Base-by-base conservation (phyloP, 1,140 invertebrate species). In the Pectinophora gossypiella region DNA sequence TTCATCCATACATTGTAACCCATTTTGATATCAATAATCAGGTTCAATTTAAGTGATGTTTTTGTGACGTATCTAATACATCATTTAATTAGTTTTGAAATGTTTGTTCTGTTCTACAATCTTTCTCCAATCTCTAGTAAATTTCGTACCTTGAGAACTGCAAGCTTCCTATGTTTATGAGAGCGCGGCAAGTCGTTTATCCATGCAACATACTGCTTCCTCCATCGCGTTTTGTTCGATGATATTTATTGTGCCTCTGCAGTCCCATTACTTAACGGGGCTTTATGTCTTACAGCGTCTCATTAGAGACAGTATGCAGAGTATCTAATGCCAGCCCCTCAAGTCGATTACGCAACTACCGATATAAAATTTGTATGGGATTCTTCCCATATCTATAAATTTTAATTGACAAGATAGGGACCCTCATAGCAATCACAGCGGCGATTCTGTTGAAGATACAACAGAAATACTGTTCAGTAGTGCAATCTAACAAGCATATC, bases 181-280 rank as follows among this genome's bases (percentile, higher is more conserved):
- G 64, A 56, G 53, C 64, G 52, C 48, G 19, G 46, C 40, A 23
- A 48, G 61, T 54, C 62, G 68, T 84, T 79, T 81, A 82, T 82
- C 80, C 80, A 73, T 74, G 68, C 80, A 76, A 81, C 57, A 53
- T 74, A 76, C 68, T 70, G 64, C 81, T 81, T 83, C 78, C 77
- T 83, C 68, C 51, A 72, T 65, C 68, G 68, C 69, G 76, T 82
- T 85, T 79, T 74, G 68, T 79, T 79, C 73, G 72, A 76, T 81
- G 77, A 80, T 80, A 76, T 85, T 85, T 81, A 77, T 79, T 66
- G 67, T 69, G 56, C 44, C 51, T 57, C 51, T 61, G 47, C 48
- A 22, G 55, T 64, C 56, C 62, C 66, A 80, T 84, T 78, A 77
- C 54, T 84, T 79, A 72, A 61, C 54, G 36, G 48, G 32, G 62